Base-by-base conservation (phyloP, 2,113 vertebrate genomes). In the Psilopogon haemacephalus region DNA sequence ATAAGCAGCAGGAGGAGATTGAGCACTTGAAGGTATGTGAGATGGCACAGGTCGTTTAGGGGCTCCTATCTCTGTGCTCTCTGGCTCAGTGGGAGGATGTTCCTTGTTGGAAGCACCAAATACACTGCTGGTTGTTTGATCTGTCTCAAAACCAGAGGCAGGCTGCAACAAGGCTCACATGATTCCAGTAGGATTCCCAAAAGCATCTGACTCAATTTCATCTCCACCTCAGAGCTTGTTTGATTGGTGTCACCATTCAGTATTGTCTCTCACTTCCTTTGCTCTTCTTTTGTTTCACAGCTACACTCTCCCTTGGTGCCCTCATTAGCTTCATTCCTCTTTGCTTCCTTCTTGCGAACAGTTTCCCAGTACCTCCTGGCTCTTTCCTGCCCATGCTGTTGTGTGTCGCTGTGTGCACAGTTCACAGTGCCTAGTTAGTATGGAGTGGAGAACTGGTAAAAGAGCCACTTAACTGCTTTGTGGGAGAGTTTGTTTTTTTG, bases 21-120 rank as follows among this genome's bases (percentile, higher is more conserved):
- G 98, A 98, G 84, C 98, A 99, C 85, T 95, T 99, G 37, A 98
- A 98, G 98, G 99, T 99, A 85, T 89, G 96, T 87, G 19, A 64
- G 11, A n/a, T 3, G 2, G 16, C 40, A 19, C 3, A 26, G n/a
- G 9, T 69, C 21, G 46, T 62, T 70, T 55, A 5, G 33, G 8
- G 18, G 19, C 5, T 94, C 13, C 24, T 10, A 4, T 70, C 69
- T 83, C 59, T 86, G 37, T 84, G 8, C 24, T 8, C 5, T 60
- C 5, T 46, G 14, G 6, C 78, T 69, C 46, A 83, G 33, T 91
- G 67, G 37, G 52, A 82, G 42, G 10, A 4, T 72, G 14, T 89
- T 85, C 33, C 70, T 42, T 54, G 12, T 24, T 3, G 28, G 40
- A 86, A 46, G 26, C 10, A 24, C 11, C 62, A 70, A 60, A 35